phyloP scores from a whole-genome alignment of 2,113 vertebrate genomes.

The Bubo bubo region DNA sequence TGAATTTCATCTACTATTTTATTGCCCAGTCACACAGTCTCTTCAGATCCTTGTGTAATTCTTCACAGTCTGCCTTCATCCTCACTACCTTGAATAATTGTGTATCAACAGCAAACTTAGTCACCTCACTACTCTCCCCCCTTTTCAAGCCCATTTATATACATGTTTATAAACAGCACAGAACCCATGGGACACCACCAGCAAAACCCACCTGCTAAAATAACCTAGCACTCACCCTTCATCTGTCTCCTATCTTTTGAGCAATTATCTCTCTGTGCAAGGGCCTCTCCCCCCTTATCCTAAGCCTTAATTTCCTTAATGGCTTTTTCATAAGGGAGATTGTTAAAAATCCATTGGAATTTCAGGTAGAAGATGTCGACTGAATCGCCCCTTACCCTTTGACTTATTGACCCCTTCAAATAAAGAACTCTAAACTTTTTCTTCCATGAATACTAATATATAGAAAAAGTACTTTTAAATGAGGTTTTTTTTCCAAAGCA shows the following conservation, averaged over 20 bases:
- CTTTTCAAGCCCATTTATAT: not conserved
- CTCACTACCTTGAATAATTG: constrained; percentile 48
- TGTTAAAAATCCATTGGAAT: not conserved
- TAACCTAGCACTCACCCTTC: not conserved
- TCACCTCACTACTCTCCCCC: not conserved
- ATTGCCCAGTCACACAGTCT: constrained; percentile 47
- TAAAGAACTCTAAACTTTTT: not conserved
- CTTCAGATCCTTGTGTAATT: constrained; percentile 37
- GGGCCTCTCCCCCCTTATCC: not conserved
- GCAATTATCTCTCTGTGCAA: not conserved
- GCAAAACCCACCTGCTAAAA: not conserved
- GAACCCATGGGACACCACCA: not conserved
- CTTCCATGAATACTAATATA: not conserved
- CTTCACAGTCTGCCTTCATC: constrained; percentile 41
- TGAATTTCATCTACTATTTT: constrained; percentile 67
- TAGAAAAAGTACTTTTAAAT: not conserved
- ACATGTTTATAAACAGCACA: not conserved
- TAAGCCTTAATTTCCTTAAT: not conserved
- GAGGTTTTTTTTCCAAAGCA: not conserved
- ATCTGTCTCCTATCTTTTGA: not conserved
- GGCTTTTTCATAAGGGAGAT: not conserved
- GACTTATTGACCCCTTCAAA: not conserved
- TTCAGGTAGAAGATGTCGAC: not conserved
- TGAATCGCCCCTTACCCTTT: not conserved
- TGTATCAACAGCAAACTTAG: constrained; percentile 29